Percentiles rank a stretch among this genome's conserved stretches.
Conservation (phyloP, 2,113 vertebrate genomes). For the Erpornis zantholeuca region DNA sequence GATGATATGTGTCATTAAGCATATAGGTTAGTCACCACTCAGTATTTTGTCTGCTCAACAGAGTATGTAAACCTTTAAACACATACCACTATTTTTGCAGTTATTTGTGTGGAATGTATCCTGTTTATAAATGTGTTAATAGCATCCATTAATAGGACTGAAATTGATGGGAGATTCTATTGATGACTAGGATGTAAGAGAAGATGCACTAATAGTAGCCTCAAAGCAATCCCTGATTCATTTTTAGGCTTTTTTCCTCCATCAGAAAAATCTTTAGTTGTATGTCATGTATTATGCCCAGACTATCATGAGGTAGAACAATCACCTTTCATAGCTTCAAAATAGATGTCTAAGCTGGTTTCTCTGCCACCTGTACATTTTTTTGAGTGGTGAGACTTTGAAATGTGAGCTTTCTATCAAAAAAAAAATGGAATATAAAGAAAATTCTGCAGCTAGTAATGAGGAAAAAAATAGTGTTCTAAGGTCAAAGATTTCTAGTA, state of each 20-base stretch:
- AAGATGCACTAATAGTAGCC: background rate
- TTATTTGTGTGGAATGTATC: background rate
- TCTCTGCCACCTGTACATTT: background rate
- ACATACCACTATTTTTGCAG: background rate
- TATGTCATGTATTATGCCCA: background rate
- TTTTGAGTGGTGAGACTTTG: background rate
- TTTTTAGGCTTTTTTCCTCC: background rate
- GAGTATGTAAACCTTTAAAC: background rate
- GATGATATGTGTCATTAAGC: conserved; percentile 12
- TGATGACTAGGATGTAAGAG: background rate
- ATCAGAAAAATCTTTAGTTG: background rate
- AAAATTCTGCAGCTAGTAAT: background rate
- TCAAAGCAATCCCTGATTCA: background rate
- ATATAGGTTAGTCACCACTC: conserved; percentile 15
- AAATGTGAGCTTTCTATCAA: background rate
- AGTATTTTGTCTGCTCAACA: conserved; percentile 25
- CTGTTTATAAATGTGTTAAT: background rate
- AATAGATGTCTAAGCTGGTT: background rate
- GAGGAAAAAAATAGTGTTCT: background rate
- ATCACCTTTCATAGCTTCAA: background rate
- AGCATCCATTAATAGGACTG: background rate
- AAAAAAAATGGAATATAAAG: background rate
- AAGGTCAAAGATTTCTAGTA: background rate
- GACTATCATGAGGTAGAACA: background rate
- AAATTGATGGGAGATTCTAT: background rate